These are phyloP conservation scores for Oncorhynchus clarkii DNA, from an alignment of 2,113 vertebrate genomes.

Conservation along the genomic window DNA sequence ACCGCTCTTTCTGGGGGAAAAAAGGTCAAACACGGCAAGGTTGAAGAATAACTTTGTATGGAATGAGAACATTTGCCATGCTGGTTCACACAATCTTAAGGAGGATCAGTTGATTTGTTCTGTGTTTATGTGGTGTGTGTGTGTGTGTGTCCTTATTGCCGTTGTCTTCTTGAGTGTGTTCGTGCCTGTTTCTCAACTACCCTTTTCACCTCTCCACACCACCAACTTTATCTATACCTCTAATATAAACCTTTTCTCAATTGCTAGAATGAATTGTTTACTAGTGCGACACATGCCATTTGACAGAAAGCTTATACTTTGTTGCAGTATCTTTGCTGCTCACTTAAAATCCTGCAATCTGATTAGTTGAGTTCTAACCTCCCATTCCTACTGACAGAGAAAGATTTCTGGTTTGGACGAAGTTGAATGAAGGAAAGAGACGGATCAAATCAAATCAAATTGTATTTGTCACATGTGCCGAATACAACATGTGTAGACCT, in stretches of 20 bases:
- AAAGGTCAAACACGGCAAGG: conserved; percentile 58
- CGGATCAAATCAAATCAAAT: too few relatives aligned
- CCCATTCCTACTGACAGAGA: too few relatives aligned
- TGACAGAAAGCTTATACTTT: too few relatives aligned
- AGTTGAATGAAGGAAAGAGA: too few relatives aligned
- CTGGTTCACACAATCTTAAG: conserved; percentile 52
- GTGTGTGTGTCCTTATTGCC: not conserved
- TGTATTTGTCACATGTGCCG: too few relatives aligned
- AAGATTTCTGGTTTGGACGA: too few relatives aligned
- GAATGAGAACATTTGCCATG: conserved; percentile 57
- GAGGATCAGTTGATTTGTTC: conserved; percentile 41
- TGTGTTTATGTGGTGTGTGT: not conserved
- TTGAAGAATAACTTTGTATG: conserved; percentile 60
- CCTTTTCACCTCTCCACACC: not conserved
- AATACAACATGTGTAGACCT: too few relatives aligned
- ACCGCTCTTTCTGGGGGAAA: conserved; percentile 42
- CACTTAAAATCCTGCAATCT: too few relatives aligned
- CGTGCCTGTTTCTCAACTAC: not conserved
- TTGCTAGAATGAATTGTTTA: too few relatives aligned
- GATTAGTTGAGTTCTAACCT: too few relatives aligned
- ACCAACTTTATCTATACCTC: conserved; percentile 6
- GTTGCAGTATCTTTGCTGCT: too few relatives aligned
- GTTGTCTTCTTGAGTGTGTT: not conserved
- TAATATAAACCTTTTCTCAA: conserved; percentile 2
- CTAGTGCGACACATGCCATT: too few relatives aligned